Conservation (phyloP, 2,113 vertebrate genomes). For the Camelus dromedarius region DNA sequence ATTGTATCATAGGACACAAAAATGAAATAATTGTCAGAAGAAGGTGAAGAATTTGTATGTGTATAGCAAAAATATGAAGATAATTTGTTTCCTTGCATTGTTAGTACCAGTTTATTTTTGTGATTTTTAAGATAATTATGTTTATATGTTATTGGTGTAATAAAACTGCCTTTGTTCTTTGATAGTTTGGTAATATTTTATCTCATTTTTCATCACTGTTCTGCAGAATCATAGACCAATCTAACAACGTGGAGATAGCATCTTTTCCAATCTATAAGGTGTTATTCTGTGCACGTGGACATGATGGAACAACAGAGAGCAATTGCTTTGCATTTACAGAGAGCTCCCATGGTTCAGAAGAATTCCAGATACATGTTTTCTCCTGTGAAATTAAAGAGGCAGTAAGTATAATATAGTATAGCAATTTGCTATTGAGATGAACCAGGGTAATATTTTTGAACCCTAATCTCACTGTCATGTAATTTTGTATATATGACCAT, state of each 20-base stretch:
- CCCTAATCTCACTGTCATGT: slow-evolving; percentile 2
- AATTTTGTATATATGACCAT: not conserved
- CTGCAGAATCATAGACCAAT: slow-evolving; percentile 94
- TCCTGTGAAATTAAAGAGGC: slow-evolving; percentile 99
- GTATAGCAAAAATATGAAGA: slow-evolving; percentile 11
- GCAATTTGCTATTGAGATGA: not conserved
- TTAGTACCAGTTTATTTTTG: slow-evolving; percentile 38
- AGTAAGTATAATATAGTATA: slow-evolving; percentile 89
- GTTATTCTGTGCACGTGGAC: slow-evolving; percentile 96
- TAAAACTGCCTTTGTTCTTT: slow-evolving; percentile 40
- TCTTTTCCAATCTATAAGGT: slow-evolving; percentile 98
- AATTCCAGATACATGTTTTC: slow-evolving; percentile 99
- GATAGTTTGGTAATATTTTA: slow-evolving; percentile 33
- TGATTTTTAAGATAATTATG: slow-evolving; percentile 51
- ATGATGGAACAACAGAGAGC: slow-evolving; percentile 92
- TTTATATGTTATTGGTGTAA: slow-evolving; percentile 1
- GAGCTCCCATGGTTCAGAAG: slow-evolving; percentile 96
- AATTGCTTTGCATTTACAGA: slow-evolving; percentile 98
- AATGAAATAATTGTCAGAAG: slow-evolving; percentile 61
- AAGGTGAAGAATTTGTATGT: slow-evolving; percentile 22
- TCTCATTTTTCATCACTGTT: slow-evolving; percentile 35
- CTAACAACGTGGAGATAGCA: slow-evolving; percentile 92
- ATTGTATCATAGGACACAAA: not conserved
- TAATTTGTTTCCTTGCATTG: slow-evolving; percentile 14
- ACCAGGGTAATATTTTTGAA: slow-evolving; percentile 54